Percentiles rank a stretch among this genome's conserved stretches.
Evolutionary conservation across 1,140 invertebrate species (phyloP).

Genomic region (Colletes gigas): DNA sequence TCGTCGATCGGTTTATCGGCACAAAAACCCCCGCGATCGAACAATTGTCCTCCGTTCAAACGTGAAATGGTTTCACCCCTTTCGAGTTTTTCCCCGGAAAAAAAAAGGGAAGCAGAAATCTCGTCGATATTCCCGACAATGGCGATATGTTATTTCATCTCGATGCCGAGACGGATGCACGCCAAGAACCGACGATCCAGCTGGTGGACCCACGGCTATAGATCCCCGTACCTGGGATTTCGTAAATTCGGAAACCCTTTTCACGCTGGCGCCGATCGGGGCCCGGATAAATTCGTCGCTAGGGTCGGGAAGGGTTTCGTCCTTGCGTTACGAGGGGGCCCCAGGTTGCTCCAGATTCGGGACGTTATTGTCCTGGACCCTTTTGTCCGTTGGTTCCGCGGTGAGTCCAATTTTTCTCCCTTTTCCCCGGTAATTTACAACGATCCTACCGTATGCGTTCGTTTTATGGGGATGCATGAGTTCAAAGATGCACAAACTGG

Average conservation of each 20-base stretch:
- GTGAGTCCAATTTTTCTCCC: neutral
- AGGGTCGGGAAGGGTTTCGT: constrained; percentile 41
- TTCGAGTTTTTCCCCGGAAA: constrained; percentile 48
- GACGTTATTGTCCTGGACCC: neutral
- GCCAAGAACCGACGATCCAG: constrained; percentile 29
- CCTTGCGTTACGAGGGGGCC: constrained; percentile 39
- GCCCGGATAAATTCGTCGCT: constrained; percentile 18
- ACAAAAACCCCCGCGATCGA: constrained; percentile 38
- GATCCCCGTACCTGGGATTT: constrained; percentile 47
- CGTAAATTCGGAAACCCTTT: constrained; percentile 62
- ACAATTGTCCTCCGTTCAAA: constrained; percentile 29
- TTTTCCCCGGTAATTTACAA: constrained; percentile 10
- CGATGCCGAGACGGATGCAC: neutral
- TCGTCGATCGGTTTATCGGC: constrained; percentile 35
- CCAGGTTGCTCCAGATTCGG: constrained; percentile 38
- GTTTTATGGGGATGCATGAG: no score
- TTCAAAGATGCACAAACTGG: no score
- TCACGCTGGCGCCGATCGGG: constrained; percentile 27
- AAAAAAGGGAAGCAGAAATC: constrained; percentile 30
- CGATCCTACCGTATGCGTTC: neutral
- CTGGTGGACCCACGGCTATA: constrained; percentile 42
- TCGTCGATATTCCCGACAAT: constrained; percentile 19
- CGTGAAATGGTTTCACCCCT: constrained; percentile 55
- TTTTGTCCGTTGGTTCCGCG: neutral
- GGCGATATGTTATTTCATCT: constrained; percentile 48